phyloP scores from a whole-genome alignment of 2,797 vertebrate genomes.

The Novumbra hubbsi region DNA sequence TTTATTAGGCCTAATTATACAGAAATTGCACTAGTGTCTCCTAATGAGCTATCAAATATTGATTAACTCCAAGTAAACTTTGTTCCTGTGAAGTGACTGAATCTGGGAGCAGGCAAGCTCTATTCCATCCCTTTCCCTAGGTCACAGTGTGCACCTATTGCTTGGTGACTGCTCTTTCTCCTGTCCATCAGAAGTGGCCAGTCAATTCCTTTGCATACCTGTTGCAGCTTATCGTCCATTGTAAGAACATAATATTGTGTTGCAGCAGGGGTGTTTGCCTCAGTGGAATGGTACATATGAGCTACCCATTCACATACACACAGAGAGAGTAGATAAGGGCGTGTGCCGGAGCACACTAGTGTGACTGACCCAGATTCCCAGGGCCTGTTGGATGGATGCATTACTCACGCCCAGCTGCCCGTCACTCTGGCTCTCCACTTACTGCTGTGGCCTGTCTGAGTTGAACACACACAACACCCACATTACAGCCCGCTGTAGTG shows the following conservation, averaged over 20 bases:
- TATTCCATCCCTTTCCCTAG: background rate
- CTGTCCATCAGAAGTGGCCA: background rate
- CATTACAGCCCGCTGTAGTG: slow-evolving; percentile 31
- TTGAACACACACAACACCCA: slow-evolving; percentile 14
- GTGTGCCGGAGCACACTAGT: background rate
- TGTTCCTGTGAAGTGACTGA: background rate
- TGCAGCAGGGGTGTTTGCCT: background rate
- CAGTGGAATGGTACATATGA: background rate
- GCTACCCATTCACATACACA: background rate
- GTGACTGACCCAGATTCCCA: slow-evolving; percentile 70
- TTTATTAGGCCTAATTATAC: background rate
- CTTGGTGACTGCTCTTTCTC: background rate
- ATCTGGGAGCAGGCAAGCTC: background rate
- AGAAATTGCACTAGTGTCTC: background rate
- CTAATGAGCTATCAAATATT: background rate
- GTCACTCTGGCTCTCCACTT: slow-evolving; percentile 45
- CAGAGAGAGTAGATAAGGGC: background rate
- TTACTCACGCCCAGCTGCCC: slow-evolving; percentile 68
- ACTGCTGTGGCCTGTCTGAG: slow-evolving; percentile 38
- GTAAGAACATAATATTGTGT: background rate
- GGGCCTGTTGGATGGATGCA: slow-evolving; percentile 40
- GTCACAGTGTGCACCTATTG: background rate
- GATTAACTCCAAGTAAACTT: background rate
- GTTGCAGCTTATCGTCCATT: background rate
- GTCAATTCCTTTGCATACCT: background rate